Evolutionary conservation across 2,797 vertebrate genomes (phyloP).

Genomic region (Hybognathus amarus): DNA sequence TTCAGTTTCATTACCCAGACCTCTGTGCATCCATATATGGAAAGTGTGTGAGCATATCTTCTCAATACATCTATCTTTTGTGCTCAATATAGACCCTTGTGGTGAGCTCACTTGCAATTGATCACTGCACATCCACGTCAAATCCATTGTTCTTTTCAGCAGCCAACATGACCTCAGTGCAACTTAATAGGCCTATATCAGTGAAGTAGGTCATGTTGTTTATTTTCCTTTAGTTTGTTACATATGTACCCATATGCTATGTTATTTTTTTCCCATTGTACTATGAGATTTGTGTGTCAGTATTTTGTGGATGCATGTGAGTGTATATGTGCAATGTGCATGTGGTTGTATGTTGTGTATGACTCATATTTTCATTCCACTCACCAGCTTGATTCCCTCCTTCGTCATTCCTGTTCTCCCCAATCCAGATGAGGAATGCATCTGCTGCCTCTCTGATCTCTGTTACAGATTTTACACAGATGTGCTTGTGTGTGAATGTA

Average conservation of each 20-base stretch:
- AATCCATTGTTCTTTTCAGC: slow-evolving; percentile 3
- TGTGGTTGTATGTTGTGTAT: slow-evolving; percentile 3
- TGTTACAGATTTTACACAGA: slow-evolving; percentile 49
- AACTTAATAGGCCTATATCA: neutral
- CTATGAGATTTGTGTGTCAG: neutral
- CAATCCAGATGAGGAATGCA: slow-evolving; percentile 54
- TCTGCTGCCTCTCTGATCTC: slow-evolving; percentile 31
- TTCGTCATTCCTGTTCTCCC: slow-evolving; percentile 34
- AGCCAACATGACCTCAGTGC: slow-evolving; percentile 27
- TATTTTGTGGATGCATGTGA: slow-evolving; percentile 21
- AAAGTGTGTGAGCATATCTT: slow-evolving; percentile 3
- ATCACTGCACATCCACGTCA: slow-evolving; percentile 8
- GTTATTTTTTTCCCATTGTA: neutral
- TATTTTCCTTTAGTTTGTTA: slow-evolving; percentile 35
- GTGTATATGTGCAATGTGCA: slow-evolving; percentile 12
- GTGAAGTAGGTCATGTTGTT: slow-evolving; percentile 13
- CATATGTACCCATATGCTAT: neutral
- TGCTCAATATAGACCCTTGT: neutral
- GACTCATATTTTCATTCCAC: slow-evolving; percentile 19
- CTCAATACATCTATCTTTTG: neutral
- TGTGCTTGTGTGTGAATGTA: slow-evolving; percentile 9
- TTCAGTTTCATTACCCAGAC: neutral
- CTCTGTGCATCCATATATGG: slow-evolving; percentile 8
- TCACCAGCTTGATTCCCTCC: slow-evolving; percentile 25
- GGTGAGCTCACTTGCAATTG: neutral